Evolutionary conservation across 1,140 invertebrate genomes (phyloP).

Genomic region (Amphibalanus amphitrite): DNA sequence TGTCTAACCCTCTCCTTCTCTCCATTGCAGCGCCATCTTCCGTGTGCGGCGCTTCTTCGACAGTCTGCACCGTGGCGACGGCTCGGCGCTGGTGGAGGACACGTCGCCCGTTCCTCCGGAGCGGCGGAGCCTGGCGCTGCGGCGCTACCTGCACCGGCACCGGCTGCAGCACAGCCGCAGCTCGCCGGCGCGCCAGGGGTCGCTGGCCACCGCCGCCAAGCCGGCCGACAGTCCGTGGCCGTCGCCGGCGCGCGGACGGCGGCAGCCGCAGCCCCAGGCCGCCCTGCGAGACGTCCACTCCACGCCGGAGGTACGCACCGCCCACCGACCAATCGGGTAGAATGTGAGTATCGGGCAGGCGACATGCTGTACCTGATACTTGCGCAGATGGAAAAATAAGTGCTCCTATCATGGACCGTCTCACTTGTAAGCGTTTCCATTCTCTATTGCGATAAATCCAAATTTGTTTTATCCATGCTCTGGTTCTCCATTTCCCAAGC

Average conservation of each 20-base stretch:
- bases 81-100: neutral
- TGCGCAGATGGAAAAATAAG: no score
- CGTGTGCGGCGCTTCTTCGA: neutral
- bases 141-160: neutral
- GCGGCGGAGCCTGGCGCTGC: neutral
- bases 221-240: neutral
- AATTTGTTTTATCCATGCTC: no score
- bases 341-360: no score
- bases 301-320: neutral
- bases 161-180: neutral
- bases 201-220: neutral
- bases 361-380: no score
- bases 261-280: neutral
- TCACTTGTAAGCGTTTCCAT: no score
- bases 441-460: no score
- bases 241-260: neutral
- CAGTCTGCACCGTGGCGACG: neutral
- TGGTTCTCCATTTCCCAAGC: no score
- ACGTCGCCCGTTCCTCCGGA: neutral
- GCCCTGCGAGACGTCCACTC: neutral
- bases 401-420: no score
- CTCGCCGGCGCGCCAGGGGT: no score
- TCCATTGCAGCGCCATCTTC: neutral
- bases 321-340: no score
- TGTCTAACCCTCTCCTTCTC: neutral